A percentile compares a stretch with the other conserved stretches of the same genome.
phyloP scores from a whole-genome alignment of 2,888 invertebrate genomes.

The Hirtodrosophila duncani region DNA sequence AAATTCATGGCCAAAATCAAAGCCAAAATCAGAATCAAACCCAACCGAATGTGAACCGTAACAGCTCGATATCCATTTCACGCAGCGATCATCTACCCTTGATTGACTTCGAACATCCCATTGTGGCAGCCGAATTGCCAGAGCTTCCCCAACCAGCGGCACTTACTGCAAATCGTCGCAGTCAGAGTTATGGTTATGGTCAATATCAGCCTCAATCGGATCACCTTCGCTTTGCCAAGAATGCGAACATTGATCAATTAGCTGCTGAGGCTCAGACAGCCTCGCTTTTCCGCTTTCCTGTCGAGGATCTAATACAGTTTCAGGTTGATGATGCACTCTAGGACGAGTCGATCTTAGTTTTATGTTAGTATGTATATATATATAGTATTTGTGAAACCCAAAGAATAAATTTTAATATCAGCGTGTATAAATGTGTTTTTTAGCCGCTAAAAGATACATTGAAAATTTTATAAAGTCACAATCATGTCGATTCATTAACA shows the following conservation, averaged over 20 bases:
- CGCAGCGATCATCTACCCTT: conserved; percentile 66
- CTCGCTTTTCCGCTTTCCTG: conserved; percentile 76
- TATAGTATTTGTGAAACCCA: no score
- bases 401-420: no score
- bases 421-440: no score
- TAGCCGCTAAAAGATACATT: no score
- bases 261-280: conserved; percentile 73
- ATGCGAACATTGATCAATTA: conserved; percentile 66
- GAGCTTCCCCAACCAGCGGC: conserved; percentile 58
- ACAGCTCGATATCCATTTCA: conserved; percentile 47
- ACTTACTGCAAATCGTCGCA: conserved; percentile 39
- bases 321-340: conserved; percentile 76
- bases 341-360: conserved; percentile 11
- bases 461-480: no score
- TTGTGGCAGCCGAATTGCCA: conserved; percentile 66
- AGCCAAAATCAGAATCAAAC: conserved; percentile 15
- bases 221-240: conserved; percentile 49
- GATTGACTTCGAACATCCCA: conserved; percentile 74
- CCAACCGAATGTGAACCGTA: conserved; percentile 7
- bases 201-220: conserved; percentile 28
- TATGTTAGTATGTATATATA: conserved; percentile 1
- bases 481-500: no score
- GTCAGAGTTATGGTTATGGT: no score
- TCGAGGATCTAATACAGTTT: conserved; percentile 76
- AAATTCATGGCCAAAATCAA: conserved; percentile 1